Percentiles rank a stretch among this genome's conserved stretches.
Evolutionary conservation across 2,797 vertebrate species (phyloP).

Genomic region (Micromesistius poutassou): DNA sequence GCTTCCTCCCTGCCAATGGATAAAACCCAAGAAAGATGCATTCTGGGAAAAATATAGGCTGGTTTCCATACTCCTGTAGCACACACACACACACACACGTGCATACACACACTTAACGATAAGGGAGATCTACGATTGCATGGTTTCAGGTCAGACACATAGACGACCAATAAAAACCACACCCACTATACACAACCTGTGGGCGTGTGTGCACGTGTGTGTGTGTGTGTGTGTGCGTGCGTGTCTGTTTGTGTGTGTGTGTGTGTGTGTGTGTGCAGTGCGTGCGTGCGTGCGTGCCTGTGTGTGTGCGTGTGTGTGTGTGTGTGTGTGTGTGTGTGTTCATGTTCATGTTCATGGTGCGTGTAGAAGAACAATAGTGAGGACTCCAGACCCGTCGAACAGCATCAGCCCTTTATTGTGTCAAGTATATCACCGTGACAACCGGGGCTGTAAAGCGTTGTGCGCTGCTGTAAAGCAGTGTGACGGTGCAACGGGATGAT

Average conservation of each 20-base stretch:
- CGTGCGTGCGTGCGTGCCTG: constrained; percentile 32
- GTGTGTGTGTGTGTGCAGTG: constrained; percentile 28
- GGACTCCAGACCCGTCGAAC: constrained; percentile 66
- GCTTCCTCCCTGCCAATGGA: constrained; percentile 8
- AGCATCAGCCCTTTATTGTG: constrained; percentile 65
- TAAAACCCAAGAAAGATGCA: constrained; percentile 24
- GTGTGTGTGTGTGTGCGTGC: too few relatives aligned
- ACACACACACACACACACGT: constrained; percentile 33
- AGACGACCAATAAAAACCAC: constrained; percentile 61
- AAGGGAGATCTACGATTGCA: constrained; percentile 51
- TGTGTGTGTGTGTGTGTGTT: constrained; percentile 24
- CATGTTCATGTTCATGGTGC: constrained; percentile 27
- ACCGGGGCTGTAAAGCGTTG: constrained; percentile 69
- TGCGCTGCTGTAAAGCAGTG: constrained; percentile 63
- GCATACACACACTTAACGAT: constrained; percentile 50
- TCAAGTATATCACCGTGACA: constrained; percentile 66
- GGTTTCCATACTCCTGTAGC: constrained; percentile 18
- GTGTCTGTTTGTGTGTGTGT: constrained; percentile 22
- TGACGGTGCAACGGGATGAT: constrained; percentile 62
- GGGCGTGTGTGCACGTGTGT: neutral
- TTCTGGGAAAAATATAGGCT: constrained; percentile 33
- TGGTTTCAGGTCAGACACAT: constrained; percentile 53
- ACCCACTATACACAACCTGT: constrained; percentile 53
- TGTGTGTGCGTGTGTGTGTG: constrained; percentile 20
- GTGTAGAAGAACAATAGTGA: constrained; percentile 41